Base-by-base conservation (phyloP, 2,113 vertebrate species). In the Platysternon megacephalum region DNA sequence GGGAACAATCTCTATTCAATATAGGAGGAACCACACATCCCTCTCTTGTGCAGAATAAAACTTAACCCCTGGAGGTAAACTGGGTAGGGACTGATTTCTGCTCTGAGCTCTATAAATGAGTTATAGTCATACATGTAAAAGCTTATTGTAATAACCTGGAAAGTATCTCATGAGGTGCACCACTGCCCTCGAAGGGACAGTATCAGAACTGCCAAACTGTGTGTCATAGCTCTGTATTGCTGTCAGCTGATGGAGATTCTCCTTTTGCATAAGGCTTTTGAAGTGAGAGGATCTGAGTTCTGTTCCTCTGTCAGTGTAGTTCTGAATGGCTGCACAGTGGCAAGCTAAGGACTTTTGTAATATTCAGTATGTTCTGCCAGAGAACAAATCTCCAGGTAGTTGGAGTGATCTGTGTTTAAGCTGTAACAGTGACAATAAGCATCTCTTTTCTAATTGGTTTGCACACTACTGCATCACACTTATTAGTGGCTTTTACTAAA, bases 391-490 rank as follows among this genome's bases (percentile, higher is more conserved):
- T 84, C 61, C 26, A 35, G 52, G 44, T 39, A 16, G 56, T 53
- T 0, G 2, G 32, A 79, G 81, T 90, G 95, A 88, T 76, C 46
- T 49, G 79, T 93, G 65, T 83, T 96, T 85, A 95, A 92, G 52
- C 42, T 53, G 87, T 28, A 49, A 88, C 89, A 90, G 83, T 85
- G 83, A 85, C 2, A 0, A 95, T 95, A 94, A 84, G 58, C 84
- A 85, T 89, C 90, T 88, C 5, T 86, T 92, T 83, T 0, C 0
- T 79, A 42, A 44, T 76, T n/a, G 85, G 83, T 92, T 81, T 83
- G 92, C 92, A 5, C 39, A 76, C 39, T 11, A 74, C 92, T 83
- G 93, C 87, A 92, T 79, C 94, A 93, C 94, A 81, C 93, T 91
- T 95, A 81, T 3, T 89, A 3, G 2, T 84, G 81, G 96, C 96